Base-by-base conservation (phyloP, 64 coral and sea anemone species). In the Anthopleura sola region DNA sequence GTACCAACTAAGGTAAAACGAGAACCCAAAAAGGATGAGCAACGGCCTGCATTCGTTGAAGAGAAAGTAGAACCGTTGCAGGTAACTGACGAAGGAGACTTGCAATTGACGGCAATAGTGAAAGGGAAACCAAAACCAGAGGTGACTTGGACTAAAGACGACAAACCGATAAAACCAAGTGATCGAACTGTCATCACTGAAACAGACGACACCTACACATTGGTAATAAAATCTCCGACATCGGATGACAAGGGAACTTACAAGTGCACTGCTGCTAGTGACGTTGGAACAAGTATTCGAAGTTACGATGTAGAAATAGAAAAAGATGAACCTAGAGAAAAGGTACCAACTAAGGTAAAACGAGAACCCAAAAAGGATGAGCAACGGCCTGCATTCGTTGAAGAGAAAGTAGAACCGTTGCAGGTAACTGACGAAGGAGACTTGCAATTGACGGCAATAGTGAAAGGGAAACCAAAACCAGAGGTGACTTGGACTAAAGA, bases 91-190 rank as follows among this genome's bases (percentile, higher is more conserved):
- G 87, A 75, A 36, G 87, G 90, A 23, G 86, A 91, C 60, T 75
- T 95, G 23, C 85, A 88, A 53, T 71, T 95, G 54, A 75, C 89
- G 14, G 93, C 90, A 24, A 49, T 78, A 17, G 37, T 91, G 17
- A 91, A 36, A 66, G 93, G 93, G 17, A 68, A 88, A 49, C 90
- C 84, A 71, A 81, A 71, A 50, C 89, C 89, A 36, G 46, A 85
- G 18, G 82, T 88, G 49, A 81, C 85, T 60, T 95, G 93, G 93
- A 88, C 93, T 37, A 95, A 95, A 39, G 85, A 95, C 40, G 64
- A 91, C 23, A 38, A 64, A 51, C 74, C 82, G 21, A 68, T 95
- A 68, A 86, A 75, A 71, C 69, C 81, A 28, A 68, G 75, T 31
- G 64, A 55, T 78, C 83, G 85, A 28, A 68, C 87, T 55, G 82